phyloP scores from a whole-genome alignment of 2,888 invertebrate genomes.

The Rhagium mordax region DNA sequence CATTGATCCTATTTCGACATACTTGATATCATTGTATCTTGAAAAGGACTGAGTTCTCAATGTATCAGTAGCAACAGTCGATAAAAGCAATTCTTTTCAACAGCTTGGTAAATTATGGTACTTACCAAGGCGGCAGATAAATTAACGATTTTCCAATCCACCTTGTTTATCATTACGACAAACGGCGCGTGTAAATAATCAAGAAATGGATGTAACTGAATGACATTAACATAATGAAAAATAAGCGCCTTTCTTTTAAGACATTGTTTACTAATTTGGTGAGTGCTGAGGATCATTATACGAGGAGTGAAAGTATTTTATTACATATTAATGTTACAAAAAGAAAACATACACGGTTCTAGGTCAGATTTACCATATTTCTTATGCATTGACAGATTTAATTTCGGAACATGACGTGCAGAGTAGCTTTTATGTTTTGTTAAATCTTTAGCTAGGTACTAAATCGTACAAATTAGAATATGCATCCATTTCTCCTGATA shows the following conservation, averaged over 20 bases:
- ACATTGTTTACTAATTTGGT: slow-evolving; percentile 22
- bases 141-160: neutral
- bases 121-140: neutral
- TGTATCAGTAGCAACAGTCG: too few relatives aligned
- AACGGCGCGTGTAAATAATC: neutral
- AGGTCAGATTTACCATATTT: slow-evolving; percentile 32
- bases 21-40: too few relatives aligned
- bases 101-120: neutral
- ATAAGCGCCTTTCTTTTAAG: slow-evolving; percentile 3
- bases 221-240: slow-evolving; percentile 7
- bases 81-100: neutral
- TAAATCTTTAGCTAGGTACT: neutral
- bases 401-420: slow-evolving; percentile 21
- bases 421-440: neutral
- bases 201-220: neutral
- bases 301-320: slow-evolving; percentile 28
- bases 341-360: slow-evolving; percentile 19
- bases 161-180: neutral
- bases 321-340: slow-evolving; percentile 26
- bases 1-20: too few relatives aligned
- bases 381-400: slow-evolving; percentile 24
- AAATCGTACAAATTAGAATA: neutral
- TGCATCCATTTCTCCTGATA: too few relatives aligned
- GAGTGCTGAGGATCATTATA: slow-evolving; percentile 17
- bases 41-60: too few relatives aligned